Evolutionary conservation across 92 coral and sea anemone species (phyloP).

Genomic region (Zoanthus sociatus): DNA sequence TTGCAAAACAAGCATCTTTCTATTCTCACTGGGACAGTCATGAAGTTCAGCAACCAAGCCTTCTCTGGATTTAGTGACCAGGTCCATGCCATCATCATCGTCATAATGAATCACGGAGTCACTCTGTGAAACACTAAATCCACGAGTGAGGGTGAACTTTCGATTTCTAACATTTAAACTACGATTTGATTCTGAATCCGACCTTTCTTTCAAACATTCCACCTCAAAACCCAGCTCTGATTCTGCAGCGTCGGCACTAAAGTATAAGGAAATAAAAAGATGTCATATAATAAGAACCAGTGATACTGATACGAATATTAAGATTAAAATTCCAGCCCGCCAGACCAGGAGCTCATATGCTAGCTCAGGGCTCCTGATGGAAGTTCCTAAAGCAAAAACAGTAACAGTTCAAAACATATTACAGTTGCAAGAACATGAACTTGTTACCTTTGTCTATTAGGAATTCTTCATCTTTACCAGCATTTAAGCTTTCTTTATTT

Average conservation of each 20-base stretch:
- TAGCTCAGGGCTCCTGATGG: too few species aligned
- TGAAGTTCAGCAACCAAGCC: slow-evolving; percentile 71
- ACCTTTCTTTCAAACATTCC: slow-evolving; percentile 25
- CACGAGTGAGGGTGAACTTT: slow-evolving; percentile 35
- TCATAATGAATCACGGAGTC: slow-evolving; percentile 13
- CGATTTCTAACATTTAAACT: neutral
- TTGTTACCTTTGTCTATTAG: too few species aligned
- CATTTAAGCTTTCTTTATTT: too few species aligned
- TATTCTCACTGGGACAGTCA: slow-evolving; percentile 19
- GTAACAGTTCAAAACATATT: too few species aligned
- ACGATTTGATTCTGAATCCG: neutral
- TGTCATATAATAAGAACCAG: too few species aligned
- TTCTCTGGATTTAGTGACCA: slow-evolving; percentile 86
- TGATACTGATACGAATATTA: too few species aligned
- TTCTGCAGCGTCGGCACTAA: slow-evolving; percentile 38
- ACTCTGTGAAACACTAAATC: slow-evolving; percentile 15
- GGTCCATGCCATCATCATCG: slow-evolving; percentile 62
- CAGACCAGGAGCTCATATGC: too few species aligned
- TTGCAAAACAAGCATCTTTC: slow-evolving; percentile 31
- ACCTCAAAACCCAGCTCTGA: slow-evolving; percentile 37
- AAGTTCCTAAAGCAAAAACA: too few species aligned
- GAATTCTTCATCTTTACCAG: too few species aligned
- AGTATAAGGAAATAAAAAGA: neutral
- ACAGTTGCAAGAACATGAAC: too few species aligned
- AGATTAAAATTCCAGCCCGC: too few species aligned